phyloP scores from a whole-genome alignment of 2,888 invertebrate genomes.

The Meiosimyza decipiens region DNA sequence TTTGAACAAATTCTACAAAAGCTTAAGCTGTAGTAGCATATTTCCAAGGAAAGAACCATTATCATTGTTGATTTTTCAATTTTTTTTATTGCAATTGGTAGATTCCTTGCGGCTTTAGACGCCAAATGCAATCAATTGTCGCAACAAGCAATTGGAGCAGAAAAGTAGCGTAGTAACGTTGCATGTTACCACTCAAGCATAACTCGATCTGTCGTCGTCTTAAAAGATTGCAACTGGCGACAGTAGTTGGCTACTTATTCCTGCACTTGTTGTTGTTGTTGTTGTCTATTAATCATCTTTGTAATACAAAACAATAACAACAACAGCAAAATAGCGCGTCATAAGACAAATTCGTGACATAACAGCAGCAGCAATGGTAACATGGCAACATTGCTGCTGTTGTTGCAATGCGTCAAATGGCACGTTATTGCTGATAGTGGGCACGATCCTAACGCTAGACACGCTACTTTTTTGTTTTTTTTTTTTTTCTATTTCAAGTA shows the following conservation, averaged over 20 bases:
- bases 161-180: conserved; percentile 19
- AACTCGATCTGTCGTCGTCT: conserved; percentile 22
- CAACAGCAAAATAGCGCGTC: conserved; percentile 14
- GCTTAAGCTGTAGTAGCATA: too few relatives aligned
- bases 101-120: too few relatives aligned
- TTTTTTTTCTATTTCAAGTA: neutral
- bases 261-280: conserved; percentile 1
- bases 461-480: conserved; percentile 6
- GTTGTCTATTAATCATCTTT: conserved; percentile 27
- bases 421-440: conserved; percentile 33
- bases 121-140: neutral
- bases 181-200: conserved; percentile 31
- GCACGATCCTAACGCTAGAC: conserved; percentile 26
- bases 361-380: conserved; percentile 7
- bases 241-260: neutral
- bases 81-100: too few relatives aligned
- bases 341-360: conserved; percentile 37
- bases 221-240: conserved; percentile 19
- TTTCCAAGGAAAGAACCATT: too few relatives aligned
- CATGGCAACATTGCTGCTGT: conserved; percentile 13
- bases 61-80: too few relatives aligned
- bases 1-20: too few relatives aligned
- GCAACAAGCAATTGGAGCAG: conserved; percentile 28
- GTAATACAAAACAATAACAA: conserved; percentile 29
- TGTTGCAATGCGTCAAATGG: conserved; percentile 32